Evolutionary conservation across 2,797 vertebrate species (phyloP), one percentile per base, ranked within the genome.

Genomic region (Thaleichthys pacificus): DNA sequence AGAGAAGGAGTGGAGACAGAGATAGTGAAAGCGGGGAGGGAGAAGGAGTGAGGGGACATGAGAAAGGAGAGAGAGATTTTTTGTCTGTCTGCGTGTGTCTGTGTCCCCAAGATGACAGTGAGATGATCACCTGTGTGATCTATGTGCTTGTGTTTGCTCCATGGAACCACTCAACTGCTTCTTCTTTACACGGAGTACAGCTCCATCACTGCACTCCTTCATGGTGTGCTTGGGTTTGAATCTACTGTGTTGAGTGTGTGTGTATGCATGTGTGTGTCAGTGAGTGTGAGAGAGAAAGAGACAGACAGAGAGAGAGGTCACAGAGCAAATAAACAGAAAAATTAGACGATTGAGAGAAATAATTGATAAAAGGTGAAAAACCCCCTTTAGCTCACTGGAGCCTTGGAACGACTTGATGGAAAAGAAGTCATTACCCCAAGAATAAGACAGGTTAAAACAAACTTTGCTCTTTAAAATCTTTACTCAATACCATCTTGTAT

Each of bases 201-300:
- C 42, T 11, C 11, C 42, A 42, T 42, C 9, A 42, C 42, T 42
- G 42, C 42, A 42, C 42, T 42, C 11, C 2, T 42, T 12, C 42
- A 42, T 42, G 42, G 11, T 42, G 42, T 8, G 42, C 11, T 42
- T 42, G 9, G 42, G 9, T 42, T 42, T 42, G 1, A 42, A 42
- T 24, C 11, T 28, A 30, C 17, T 17, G 24, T 61, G 60, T 1
- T 24, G 12, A 30, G 21, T 22, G 30, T 56, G 51, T 54, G 51
- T 54, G 51, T n/a, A 4, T 54, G 51, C 17, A 9, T 54, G 51
- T 54, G 51, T 51, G 49, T 56, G 19, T 51, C 12, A 65, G 42
- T 28, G 42, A 47, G 58, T 70, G 67, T n/a, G 49, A 71, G 54
- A 42, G 68, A 21, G 17, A 35, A 28, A 19, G 30, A 19, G 28